Evolutionary conservation across 2,113 vertebrate genomes (phyloP), one percentile per base, ranked within the genome.

Genomic region (Pelvicachromis taeniatus): DNA sequence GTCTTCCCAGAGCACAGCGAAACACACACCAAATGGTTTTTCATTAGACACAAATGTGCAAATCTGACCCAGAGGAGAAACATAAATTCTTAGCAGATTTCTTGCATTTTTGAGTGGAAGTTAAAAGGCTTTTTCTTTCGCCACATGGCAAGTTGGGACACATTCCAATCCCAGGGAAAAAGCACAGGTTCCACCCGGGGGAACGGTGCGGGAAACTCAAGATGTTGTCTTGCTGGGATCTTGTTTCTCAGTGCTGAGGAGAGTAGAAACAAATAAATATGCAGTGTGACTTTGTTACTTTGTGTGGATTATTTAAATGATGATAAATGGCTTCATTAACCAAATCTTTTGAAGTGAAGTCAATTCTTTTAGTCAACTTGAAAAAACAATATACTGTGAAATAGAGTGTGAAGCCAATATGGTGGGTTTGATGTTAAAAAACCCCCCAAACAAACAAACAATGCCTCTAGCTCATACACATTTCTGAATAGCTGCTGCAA

Each of bases 41-140:
- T 95, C 91, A 95, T 95, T 95, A 95, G 91, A 65, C 90, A 91
- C 89, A 94, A 96, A 95, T 96, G 94, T 95, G 90, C 89, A 95
- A 96, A 95, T 96, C 85, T 93, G 93, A 95, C 95, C 96, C 95
- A 91, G 78, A 93, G 94, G 95, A 95, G 87, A 91, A 86, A 90
- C 75, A 77, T 75, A 88, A 91, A 93, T 90, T 96, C 93, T 95
- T 94, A 75, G 85, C 90, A 91, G 87, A 93, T 93, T 95, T 95
- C 83, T 94, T 93, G 75, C 91, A 95, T 95, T 91, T 94, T 90
- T 95, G 79, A 87, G 88, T 86, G 40, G 77, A 92, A 92, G 85
- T 93, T 93, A 91, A 94, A 95, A 94, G 93, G 21, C 59, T 87
- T 73, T 75, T 86, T 79, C 81, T 68, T 86, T 81, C 87, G 88